Conservation (phyloP, 2,888 invertebrate genomes). For the Ectropis crepuscularia region DNA sequence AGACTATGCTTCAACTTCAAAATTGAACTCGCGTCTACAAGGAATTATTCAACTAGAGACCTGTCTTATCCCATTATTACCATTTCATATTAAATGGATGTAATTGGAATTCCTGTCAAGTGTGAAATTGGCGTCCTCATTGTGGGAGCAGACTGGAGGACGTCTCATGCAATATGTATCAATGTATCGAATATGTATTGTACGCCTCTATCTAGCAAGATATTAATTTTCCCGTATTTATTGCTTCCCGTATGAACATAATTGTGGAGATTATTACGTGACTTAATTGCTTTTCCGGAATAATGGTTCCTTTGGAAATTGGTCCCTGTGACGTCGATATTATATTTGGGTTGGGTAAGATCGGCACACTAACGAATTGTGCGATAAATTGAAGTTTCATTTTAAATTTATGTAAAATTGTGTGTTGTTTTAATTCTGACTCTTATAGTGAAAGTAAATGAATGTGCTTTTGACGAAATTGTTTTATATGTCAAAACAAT, state of each 20-base stretch:
- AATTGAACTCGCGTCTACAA: not conserved
- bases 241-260: conserved; percentile 43
- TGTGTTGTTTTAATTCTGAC: not conserved
- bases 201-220: conserved; percentile 41
- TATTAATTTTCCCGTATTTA: conserved; percentile 49
- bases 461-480: not conserved
- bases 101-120: conserved; percentile 68
- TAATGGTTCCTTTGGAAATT: conserved; percentile 25
- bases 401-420: not conserved
- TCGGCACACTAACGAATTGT: not conserved
- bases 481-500: no score
- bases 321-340: conserved; percentile 8
- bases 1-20: not conserved
- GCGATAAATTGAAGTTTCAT: not conserved
- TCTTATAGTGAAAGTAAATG: not conserved
- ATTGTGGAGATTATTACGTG: conserved; percentile 39
- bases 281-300: conserved; percentile 32
- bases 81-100: conserved; percentile 60
- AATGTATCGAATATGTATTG: conserved; percentile 42
- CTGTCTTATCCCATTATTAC: conserved; percentile 43
- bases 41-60: conserved; percentile 29
- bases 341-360: conserved; percentile 5
- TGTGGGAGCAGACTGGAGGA: conserved; percentile 49
- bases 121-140: conserved; percentile 68
- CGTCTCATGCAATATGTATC: conserved; percentile 60